Percentiles rank a stretch among this genome's conserved stretches.
phyloP scores from a whole-genome alignment of 37 sponge, comb jelly and placozoan genomes.

The Spongia lamella region DNA sequence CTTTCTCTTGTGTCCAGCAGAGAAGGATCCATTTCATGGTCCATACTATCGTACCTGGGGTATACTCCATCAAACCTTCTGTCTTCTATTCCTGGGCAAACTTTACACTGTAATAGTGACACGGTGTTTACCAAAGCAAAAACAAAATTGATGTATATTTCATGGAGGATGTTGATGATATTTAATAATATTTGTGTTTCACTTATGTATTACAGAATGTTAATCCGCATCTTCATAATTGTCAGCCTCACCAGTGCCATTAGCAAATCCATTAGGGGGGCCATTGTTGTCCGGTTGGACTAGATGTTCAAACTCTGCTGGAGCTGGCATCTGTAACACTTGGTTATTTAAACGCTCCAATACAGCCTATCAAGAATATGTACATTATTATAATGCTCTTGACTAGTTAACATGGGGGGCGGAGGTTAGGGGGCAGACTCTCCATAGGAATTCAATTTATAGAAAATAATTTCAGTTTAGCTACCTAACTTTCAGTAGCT shows the following conservation, averaged over 20 bases:
- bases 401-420: too few species aligned
- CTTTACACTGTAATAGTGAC: constrained; percentile 44
- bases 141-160: constrained; percentile 5
- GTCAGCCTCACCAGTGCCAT: constrained; percentile 9
- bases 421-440: too few species aligned
- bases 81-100: constrained; percentile 67
- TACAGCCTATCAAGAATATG: neutral
- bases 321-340: constrained; percentile 17
- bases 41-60: constrained; percentile 79
- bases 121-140: neutral
- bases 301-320: constrained; percentile 19
- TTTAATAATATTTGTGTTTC: neutral
- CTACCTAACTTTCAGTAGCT: too few species aligned
- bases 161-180: neutral
- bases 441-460: too few species aligned
- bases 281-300: neutral
- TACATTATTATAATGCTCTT: too few species aligned
- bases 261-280: neutral
- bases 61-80: constrained; percentile 70
- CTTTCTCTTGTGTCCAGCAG: constrained; percentile 81
- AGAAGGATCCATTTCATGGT: constrained; percentile 78
- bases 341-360: constrained; percentile 32
- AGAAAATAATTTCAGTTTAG: too few species aligned
- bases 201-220: neutral
- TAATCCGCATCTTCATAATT: constrained; percentile 76